Percentiles rank a stretch among this genome's conserved stretches.
Evolutionary conservation across 2,888 invertebrate species (phyloP).

Genomic region (Yponomeuta evonymella): DNA sequence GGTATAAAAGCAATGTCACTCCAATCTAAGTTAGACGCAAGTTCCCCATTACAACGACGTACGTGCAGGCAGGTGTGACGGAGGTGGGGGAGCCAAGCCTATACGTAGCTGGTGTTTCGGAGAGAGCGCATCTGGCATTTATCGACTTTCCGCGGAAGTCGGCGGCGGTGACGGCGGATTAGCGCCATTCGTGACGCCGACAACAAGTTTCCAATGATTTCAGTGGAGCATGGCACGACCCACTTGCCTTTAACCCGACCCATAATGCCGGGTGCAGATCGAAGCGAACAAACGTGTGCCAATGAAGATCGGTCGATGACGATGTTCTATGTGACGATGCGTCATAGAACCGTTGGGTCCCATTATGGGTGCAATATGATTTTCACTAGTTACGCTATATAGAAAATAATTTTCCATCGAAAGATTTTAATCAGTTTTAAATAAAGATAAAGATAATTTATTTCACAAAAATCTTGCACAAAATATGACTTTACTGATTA

Average conservation of each 20-base stretch:
- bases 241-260: background rate
- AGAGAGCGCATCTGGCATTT: conserved; percentile 1
- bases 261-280: background rate
- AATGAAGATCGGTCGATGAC: background rate
- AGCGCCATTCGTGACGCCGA: background rate
- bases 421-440: too few species aligned
- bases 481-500: too few species aligned
- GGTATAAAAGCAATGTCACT: too few species aligned
- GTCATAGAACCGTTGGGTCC: too few species aligned
- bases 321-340: too few species aligned
- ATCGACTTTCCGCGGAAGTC: conserved; percentile 1
- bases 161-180: background rate
- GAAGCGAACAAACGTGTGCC: background rate
- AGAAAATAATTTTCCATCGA: too few species aligned
- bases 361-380: too few species aligned
- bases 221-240: background rate
- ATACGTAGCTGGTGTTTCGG: background rate
- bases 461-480: too few species aligned
- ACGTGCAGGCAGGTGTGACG: background rate
- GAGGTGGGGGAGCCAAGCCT: background rate
- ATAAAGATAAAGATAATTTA: too few species aligned
- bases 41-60: background rate
- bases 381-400: too few species aligned
- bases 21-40: too few species aligned
- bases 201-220: background rate